Evolutionary conservation across 1,140 invertebrate genomes (phyloP), one percentile per base, ranked within the genome.

Genomic region (Drosophila saltans): DNA sequence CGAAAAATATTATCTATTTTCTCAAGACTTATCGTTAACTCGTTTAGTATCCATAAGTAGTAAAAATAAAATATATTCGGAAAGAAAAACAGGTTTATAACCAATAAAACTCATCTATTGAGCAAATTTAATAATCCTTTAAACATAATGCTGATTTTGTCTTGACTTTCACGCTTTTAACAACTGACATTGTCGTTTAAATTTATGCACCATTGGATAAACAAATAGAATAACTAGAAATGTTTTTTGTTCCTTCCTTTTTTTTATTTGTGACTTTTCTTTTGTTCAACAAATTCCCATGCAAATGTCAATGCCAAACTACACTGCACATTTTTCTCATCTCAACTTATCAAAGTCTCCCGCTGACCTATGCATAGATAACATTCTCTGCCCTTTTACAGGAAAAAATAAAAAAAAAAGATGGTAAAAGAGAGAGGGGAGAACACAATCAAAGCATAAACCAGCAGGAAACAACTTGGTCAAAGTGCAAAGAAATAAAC

Each of bases 301-400:
- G 30, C 66, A 78, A 78, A 78, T 71, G 74, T 78, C 74, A 78
- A 78, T 77, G 74, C 75, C 74, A 66, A 77, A 63, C 67, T 67
- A 78, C 21, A 52, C 74, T 76, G 64, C 76, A 76, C 63, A 16
- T 75, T 30, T 21, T 43, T 36, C 48, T 39, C 58, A 41, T 33
- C 40, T 36, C 41, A 30, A 26, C 40, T 56, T 33, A 10, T 28
- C 28, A 56, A 33, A 33, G 9, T 39, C 16, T 33, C 57, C 16
- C 33, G 28, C 16, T 57, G 55, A 33, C 55, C 26, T 57, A 24
- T 39, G 39, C 57, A 58, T 39, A 59, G 57, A 16, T 59, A 39
- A 16, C 9, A 52, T 39, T 40, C 9, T 59, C 36, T 59, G 57
- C 30, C 5, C 55, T 43, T 28, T 11, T 9, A 26, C 36, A 43